A percentile compares a stretch with the other conserved stretches of the same genome.
Conservation (phyloP, 2,888 invertebrate species). For the Orchestes rusci region DNA sequence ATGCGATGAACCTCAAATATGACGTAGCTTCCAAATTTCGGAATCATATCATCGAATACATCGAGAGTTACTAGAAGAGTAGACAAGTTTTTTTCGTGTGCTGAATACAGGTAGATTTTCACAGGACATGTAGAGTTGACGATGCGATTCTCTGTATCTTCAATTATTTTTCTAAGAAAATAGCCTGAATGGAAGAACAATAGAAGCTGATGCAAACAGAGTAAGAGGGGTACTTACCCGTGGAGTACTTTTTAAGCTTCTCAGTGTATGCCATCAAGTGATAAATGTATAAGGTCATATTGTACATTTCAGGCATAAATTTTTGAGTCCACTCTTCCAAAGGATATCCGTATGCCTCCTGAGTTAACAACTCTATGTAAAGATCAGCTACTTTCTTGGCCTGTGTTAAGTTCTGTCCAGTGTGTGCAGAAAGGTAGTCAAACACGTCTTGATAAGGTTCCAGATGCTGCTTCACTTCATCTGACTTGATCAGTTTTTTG, state of each 20-base stretch:
- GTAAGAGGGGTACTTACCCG: conserved; percentile 9
- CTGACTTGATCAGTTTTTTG: conserved; percentile 24
- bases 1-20: conserved; percentile 36
- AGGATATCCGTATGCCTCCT: conserved; percentile 16
- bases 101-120: conserved; percentile 31
- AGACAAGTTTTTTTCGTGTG: conserved; percentile 32
- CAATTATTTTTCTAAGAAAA: conserved; percentile 16
- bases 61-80: conserved; percentile 26
- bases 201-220: neutral
- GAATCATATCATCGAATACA: conserved; percentile 35
- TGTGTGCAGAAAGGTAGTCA: conserved; percentile 32
- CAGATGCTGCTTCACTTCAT: conserved; percentile 43
- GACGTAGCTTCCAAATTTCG: conserved; percentile 37
- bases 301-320: conserved; percentile 12
- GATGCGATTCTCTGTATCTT: conserved; percentile 14
- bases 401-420: conserved; percentile 14
- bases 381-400: conserved; percentile 17
- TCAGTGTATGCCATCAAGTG: conserved; percentile 12
- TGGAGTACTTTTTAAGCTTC: conserved; percentile 14
- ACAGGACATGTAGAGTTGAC: conserved; percentile 10
- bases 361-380: conserved; percentile 16
- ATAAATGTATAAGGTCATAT: conserved; percentile 17
- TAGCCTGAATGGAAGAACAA: conserved; percentile 9
- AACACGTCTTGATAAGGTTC: conserved; percentile 45
- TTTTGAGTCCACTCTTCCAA: conserved; percentile 14